phyloP scores from a whole-genome alignment of 2,113 vertebrate species.

The Mobula hypostoma region DNA sequence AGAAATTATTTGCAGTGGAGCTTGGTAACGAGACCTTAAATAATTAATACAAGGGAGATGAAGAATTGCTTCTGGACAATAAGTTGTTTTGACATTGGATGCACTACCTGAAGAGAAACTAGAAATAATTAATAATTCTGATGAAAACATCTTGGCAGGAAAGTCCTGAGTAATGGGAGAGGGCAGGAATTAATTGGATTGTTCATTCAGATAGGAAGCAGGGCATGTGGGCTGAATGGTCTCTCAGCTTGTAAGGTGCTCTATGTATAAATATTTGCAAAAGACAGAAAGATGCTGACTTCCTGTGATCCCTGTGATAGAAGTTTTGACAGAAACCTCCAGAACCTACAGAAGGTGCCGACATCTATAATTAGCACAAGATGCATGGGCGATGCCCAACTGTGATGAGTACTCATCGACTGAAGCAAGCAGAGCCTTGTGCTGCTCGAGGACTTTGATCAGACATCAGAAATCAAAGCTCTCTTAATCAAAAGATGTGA shows the following conservation, averaged over 20 bases:
- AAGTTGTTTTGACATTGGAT: neutral
- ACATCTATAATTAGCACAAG: slow-evolving; percentile 23
- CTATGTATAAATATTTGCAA: neutral
- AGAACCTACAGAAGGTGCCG: neutral
- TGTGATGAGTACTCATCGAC: slow-evolving; percentile 9
- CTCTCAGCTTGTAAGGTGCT: neutral
- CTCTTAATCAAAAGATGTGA: slow-evolving; percentile 26
- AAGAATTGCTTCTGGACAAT: neutral
- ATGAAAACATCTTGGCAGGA: neutral
- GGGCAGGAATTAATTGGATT: neutral
- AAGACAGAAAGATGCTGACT: neutral
- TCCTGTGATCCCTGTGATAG: neutral
- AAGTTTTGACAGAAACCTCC: neutral
- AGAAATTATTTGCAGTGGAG: neutral
- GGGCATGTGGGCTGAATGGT: neutral
- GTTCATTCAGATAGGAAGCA: neutral
- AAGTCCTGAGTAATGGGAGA: neutral
- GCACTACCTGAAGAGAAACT: too few relatives aligned
- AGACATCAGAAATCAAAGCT: slow-evolving; percentile 30
- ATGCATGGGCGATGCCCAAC: slow-evolving; percentile 1
- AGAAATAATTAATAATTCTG: neutral
- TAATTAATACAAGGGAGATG: neutral
- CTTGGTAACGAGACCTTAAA: neutral
- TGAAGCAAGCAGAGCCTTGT: neutral
- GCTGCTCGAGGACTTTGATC: slow-evolving; percentile 22